Evolutionary conservation across 2,797 vertebrate species (phyloP), one percentile per base, ranked within the genome.

Genomic region (Anguilla anguilla): DNA sequence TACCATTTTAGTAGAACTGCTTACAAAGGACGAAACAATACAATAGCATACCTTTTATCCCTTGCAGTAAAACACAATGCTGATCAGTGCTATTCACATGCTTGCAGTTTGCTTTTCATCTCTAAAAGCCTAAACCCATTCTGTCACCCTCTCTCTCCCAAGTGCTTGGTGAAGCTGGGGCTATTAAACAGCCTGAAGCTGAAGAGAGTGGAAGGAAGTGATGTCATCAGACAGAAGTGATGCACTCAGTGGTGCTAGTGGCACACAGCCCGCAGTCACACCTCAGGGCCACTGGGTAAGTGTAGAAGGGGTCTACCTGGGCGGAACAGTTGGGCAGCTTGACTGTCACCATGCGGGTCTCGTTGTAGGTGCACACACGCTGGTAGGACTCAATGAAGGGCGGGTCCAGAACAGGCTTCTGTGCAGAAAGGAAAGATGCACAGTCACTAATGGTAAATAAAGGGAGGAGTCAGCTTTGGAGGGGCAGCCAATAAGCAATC

Each of bases 301-400:
- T 98, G 93, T 98, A 99, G 90, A 90, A 93, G 0, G 98, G 97
- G 69, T 98, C 96, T 0, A 97, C 94, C 0, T 88, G 89, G 0
- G 95, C 92, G 25, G 89, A 93, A 88, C 98, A 99, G 92, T 90
- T 93, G 6, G 97, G 98, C 88, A 99, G 95, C 88, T 95, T 96
- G 89, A 99, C 95, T 0, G 94, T 97, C 88, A 95, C 93, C 90
- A 96, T 81, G 35, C 95, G 97, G 11, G 96, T 98, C 93, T 97
- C 93, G 0, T 98, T 98, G 95, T 99, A 99, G 88, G 97, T 99
- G 86, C 98, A 99, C 61, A 98, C 96, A 0, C 95, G 94, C 91
- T 99, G 98, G 89, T 97, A 91, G 25, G 97, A 97, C 93, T 98
- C 97, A 0, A 99, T 94, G 93, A 96, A 98, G 0, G 98, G 98